Evolutionary conservation across 2,797 vertebrate species (phyloP), one percentile per base, ranked within the genome.

Genomic region (Echiichthys vipera): DNA sequence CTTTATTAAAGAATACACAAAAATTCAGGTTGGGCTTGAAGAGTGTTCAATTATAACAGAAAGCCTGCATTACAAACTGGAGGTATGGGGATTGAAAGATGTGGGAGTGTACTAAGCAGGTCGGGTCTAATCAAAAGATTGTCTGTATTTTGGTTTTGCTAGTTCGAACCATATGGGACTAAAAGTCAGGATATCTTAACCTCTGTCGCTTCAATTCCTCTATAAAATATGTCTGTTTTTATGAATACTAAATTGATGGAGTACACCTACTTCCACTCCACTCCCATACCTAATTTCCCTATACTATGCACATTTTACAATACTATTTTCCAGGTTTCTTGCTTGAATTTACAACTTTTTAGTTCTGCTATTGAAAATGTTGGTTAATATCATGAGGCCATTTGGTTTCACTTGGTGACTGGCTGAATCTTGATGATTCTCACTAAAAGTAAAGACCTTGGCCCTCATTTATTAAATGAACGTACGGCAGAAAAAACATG

Each of bases 281-380:
- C 18, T 50, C 12, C 36, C 1, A 30, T 24, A 3, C 18, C 25
- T 55, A 30, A 15, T 27, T 32, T 50, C 15, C 11, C 32, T 30
- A 45, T 20, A 20, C 15, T 30, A 22, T 30, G n/a, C n/a, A n/a
- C n/a, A 9, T 9, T n/a, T 6, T 17, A n/a, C 42, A 2, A 1
- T 55, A 27, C 4, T 55, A 11, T 45, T 49, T 22, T 51, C 9
- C 37, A 65, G 4, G 8, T 20, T 32, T 37, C 13, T 62, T 46
- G n/a, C 25, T 58, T 46, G 24, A 76, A 14, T 50, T 64, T 11
- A 36, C 37, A 55, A 34, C 42, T 20, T 68, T 68, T 46, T 14
- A 5, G 5, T 30, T 65, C 15, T 42, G 45, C n/a, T 43, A 46
- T 53, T 10, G 1, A 50, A 56, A 55, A 36, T 11, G n/a, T 40